These are phyloP conservation scores for Rhodophaea formosa DNA, from an alignment of 2,888 invertebrate genomes.

Conservation along the genomic window DNA sequence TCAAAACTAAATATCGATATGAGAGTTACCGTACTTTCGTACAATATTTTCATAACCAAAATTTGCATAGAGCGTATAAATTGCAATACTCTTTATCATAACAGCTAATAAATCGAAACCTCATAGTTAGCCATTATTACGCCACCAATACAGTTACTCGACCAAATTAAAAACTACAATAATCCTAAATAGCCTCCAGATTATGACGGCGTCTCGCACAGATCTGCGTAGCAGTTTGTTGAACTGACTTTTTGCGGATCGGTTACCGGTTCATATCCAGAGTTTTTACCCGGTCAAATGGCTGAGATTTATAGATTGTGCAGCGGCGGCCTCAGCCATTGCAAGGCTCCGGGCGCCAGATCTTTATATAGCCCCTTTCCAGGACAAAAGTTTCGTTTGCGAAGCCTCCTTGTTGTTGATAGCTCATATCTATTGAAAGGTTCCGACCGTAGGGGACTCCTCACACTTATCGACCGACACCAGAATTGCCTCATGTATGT, in stretches of 20 bases:
- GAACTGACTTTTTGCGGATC: constrained; percentile 56
- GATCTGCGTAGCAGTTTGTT: constrained; percentile 50
- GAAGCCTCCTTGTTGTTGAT: too few relatives aligned
- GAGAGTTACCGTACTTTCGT: too few relatives aligned
- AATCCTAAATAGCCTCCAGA: not conserved
- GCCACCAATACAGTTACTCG: constrained; percentile 38
- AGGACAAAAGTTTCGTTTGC: too few relatives aligned
- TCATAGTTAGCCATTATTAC: constrained; percentile 29
- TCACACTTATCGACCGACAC: too few relatives aligned
- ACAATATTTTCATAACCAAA: too few relatives aligned
- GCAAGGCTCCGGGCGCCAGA: too few relatives aligned
- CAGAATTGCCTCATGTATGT: too few relatives aligned
- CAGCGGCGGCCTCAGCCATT: too few relatives aligned
- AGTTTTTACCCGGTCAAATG: constrained; percentile 46
- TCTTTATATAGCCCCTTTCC: too few relatives aligned
- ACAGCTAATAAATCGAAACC: constrained; percentile 11
- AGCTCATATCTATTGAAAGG: too few relatives aligned
- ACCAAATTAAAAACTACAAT: constrained; percentile 18
- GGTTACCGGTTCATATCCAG: constrained; percentile 48
- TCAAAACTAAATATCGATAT: too few relatives aligned
- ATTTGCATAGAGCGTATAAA: not conserved
- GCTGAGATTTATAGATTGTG: constrained; percentile 39
- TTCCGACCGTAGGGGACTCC: too few relatives aligned
- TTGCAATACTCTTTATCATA: not conserved
- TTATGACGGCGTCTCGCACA: constrained; percentile 17